Evolutionary conservation across 1,140 invertebrate species (phyloP).

Genomic region (Drosophila saltans): DNA sequence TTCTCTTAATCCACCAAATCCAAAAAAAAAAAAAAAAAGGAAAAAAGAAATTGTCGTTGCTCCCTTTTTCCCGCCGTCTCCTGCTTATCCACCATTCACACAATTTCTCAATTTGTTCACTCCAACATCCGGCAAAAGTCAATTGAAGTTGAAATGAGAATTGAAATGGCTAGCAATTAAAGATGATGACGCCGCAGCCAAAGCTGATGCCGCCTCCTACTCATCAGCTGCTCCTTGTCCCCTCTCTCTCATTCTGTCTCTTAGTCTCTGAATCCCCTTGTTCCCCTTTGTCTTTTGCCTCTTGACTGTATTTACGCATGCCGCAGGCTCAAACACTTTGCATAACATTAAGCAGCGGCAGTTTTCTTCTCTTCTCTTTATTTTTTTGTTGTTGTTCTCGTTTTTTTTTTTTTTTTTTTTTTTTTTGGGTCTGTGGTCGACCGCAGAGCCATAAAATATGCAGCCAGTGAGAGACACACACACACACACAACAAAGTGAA

Average conservation of each 20-base stretch:
- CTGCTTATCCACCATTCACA: neutral
- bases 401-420: conserved; percentile 36
- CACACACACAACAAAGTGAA: conserved; percentile 68
- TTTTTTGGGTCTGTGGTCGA: conserved; percentile 55
- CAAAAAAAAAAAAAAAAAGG: conserved; percentile 28
- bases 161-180: conserved; percentile 79
- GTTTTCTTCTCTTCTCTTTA: conserved; percentile 49
- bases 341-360: conserved; percentile 74
- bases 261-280: too few species aligned
- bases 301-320: conserved; percentile 36
- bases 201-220: neutral
- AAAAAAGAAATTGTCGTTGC: neutral
- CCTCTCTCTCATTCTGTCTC: neutral
- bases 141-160: conserved; percentile 76
- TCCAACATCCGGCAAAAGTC: conserved; percentile 58
- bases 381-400: conserved; percentile 9
- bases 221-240: neutral
- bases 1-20: conserved; percentile 17
- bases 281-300: neutral
- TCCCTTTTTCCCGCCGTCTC: neutral
- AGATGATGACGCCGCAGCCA: conserved; percentile 57
- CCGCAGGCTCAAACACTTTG: conserved; percentile 78
- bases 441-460: conserved; percentile 78
- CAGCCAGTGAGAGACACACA: conserved; percentile 48
- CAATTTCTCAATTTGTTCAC: conserved; percentile 26